phyloP scores from a whole-genome alignment of 2,113 vertebrate species.

The Plecotus auritus region DNA sequence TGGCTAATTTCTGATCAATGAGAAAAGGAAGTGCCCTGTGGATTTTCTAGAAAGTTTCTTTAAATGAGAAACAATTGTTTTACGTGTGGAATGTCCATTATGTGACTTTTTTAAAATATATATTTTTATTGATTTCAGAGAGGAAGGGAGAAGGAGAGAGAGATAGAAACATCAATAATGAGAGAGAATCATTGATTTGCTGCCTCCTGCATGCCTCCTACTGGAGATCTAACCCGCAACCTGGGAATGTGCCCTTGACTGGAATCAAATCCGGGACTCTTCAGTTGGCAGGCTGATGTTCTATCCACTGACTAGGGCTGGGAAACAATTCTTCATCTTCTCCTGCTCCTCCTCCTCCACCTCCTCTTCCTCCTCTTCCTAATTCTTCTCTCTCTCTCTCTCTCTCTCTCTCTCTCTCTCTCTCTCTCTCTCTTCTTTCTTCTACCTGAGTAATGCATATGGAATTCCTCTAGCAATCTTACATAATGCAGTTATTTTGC shows the following conservation, averaged over 20 bases:
- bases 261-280: no score
- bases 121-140: no score
- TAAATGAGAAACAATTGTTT: background rate
- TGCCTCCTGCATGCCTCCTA: no score
- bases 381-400: accelerated
- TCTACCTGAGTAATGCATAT: background rate
- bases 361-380: background rate
- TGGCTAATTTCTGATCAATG: background rate
- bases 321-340: background rate
- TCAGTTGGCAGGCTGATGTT: no score
- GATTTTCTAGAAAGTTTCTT: background rate
- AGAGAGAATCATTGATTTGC: no score
- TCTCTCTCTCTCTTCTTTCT: background rate
- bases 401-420: accelerated
- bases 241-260: no score
- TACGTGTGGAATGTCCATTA: no score
- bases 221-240: no score
- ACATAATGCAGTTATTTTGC: background rate
- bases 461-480: background rate
- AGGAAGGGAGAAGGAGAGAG: no score
- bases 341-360: background rate
- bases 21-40: background rate
- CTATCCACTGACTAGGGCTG: no score
- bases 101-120: no score
- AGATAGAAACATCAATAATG: no score